phyloP scores from a whole-genome alignment of 2,888 invertebrate genomes.

The Orthosia gracilis region DNA sequence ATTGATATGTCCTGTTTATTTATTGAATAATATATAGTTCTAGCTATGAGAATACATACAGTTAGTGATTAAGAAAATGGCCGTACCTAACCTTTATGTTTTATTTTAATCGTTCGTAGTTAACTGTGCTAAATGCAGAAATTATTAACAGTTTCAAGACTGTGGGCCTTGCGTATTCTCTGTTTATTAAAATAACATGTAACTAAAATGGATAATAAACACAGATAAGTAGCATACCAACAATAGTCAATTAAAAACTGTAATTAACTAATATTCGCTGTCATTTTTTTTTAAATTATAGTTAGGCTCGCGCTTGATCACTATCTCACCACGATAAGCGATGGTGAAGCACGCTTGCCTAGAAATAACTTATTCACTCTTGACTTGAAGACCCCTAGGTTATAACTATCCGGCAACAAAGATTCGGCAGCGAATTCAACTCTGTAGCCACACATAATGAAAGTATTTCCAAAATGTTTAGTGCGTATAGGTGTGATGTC shows the following conservation, averaged over 20 bases:
- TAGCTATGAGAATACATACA: background rate
- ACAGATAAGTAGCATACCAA: background rate
- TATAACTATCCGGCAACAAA: no score
- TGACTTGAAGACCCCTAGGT: no score
- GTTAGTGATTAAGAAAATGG: slow-evolving; percentile 1
- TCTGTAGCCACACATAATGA: no score
- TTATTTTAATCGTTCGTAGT: background rate
- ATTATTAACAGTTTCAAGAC: background rate
- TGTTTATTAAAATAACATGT: background rate
- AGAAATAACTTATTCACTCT: no score
- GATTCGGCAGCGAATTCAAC: no score
- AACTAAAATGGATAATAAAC: background rate
- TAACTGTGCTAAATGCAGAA: background rate
- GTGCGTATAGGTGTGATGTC: no score
- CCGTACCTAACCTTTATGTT: background rate
- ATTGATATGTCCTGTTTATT: slow-evolving; percentile 30
- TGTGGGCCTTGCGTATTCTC: background rate
- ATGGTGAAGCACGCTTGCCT: no score
- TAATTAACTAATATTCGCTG: background rate
- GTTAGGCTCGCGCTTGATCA: no score
- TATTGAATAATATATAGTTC: slow-evolving; percentile 1
- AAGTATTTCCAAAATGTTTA: no score
- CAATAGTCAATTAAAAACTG: background rate
- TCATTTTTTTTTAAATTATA: background rate
- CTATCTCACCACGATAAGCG: no score